Evolutionary conservation across 2,113 vertebrate genomes (phyloP), one percentile per base, ranked within the genome.

Genomic region (Sciurus niger): DNA sequence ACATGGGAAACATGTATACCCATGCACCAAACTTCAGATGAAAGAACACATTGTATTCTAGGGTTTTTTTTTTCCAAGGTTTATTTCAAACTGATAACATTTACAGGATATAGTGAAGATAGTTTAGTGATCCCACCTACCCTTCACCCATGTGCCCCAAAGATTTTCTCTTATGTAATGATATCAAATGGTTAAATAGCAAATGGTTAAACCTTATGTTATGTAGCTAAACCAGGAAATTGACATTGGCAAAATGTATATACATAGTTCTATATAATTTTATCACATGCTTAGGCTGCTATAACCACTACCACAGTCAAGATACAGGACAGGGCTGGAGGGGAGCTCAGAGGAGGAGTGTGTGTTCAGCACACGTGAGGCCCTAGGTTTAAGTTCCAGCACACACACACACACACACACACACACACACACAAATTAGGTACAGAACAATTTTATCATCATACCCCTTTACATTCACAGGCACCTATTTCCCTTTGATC

Each of bases 11-110:
- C 70, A 24, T 63, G 43, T 37, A 46, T 73, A 34, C 10, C n/a
- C 84, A 63, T 37, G 8, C 43, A 43, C 43, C 16, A 17, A 77
- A 30, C 3, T 77, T 46, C 51, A 48, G 40, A 72, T 60, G 16
- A 40, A 65, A 72, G 14, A 55, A 20, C 10, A 2, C 30, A 73
- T 67, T 85, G 58, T 53, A 20, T 65, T n/a, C 37, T 53, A 17
- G 28, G 30, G 37, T 37, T 2, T 4, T 14, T 24, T 63, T 34
- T 46, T 70, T 65, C 28, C 13, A 51, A 24, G 43, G 80, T 84
- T 79, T 53, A 48, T 40, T 93, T 58, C 55, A 76, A 94, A 53
- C 79, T 53, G 70, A 14, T 40, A 86, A 34, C n/a, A 73, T 90
- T 90, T 60, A 58, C 28, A 73, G 8, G 34, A 72, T 79, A 5